Evolutionary conservation across 2,797 vertebrate genomes (phyloP).

Genomic region (Acanthopagrus latus): DNA sequence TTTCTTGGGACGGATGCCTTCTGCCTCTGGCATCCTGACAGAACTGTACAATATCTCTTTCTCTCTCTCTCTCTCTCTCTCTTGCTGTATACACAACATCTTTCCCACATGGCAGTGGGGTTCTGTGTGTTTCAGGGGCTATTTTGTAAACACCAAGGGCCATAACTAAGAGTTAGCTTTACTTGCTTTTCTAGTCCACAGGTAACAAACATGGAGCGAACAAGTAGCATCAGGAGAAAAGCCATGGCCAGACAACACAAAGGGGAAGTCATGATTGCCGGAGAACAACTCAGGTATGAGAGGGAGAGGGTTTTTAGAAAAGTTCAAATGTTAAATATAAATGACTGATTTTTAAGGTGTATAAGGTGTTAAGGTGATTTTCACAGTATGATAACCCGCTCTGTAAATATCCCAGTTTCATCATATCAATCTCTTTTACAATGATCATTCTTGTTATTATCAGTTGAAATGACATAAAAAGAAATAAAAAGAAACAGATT

Average conservation of each 20-base stretch:
- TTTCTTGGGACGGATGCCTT: background rate
- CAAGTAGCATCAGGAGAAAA: constrained; percentile 81
- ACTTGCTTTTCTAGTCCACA: constrained; percentile 34
- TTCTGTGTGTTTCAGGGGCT: constrained; percentile 56
- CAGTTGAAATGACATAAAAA: no score
- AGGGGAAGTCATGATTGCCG: constrained; percentile 91
- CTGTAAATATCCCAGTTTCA: no score
- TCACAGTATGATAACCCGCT: no score
- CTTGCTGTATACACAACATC: constrained; percentile 81
- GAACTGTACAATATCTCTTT: constrained; percentile 11
- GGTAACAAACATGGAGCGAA: constrained; percentile 83
- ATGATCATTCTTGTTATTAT: no score
- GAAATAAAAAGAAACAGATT: no score
- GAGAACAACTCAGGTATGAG: constrained; percentile 91
- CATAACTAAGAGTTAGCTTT: constrained; percentile 48
- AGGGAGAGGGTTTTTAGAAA: background rate
- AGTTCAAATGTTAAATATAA: background rate
- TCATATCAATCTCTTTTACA: no score
- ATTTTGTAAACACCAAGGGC: constrained; percentile 81
- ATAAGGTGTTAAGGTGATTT: background rate
- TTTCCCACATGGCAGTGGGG: constrained; percentile 57
- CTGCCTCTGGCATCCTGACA: background rate
- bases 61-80: constrained; percentile 31
- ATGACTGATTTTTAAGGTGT: background rate
- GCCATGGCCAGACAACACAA: constrained; percentile 85